phyloP scores from a whole-genome alignment of 2,888 invertebrate genomes.

The Orthosia gracilis region DNA sequence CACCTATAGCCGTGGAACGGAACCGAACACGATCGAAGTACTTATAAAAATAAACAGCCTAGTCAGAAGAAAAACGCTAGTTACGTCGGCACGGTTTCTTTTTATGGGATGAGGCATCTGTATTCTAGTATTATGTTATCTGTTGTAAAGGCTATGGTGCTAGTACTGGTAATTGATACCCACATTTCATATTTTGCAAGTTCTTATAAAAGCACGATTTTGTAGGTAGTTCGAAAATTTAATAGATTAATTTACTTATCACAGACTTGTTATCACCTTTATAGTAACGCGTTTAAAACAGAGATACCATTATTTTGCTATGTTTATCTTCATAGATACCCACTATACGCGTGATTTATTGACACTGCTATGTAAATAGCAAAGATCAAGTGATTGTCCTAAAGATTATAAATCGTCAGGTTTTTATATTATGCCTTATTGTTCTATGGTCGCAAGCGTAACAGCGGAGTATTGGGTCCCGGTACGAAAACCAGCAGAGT shows the following conservation, averaged over 20 bases:
- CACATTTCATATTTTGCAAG: background rate
- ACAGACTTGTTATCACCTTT: conserved; percentile 8
- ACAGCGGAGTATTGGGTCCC: too few species aligned
- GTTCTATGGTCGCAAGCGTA: too few species aligned
- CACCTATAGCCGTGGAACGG: too few species aligned
- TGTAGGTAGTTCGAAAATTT: background rate
- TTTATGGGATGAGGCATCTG: too few species aligned
- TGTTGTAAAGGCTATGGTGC: too few species aligned
- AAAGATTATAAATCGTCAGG: background rate
- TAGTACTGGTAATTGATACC: too few species aligned
- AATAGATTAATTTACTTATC: conserved; percentile 14
- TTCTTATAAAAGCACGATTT: background rate
- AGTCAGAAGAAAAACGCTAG: too few species aligned
- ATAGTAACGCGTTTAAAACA: conserved; percentile 20
- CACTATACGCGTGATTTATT: background rate
- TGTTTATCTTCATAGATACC: background rate
- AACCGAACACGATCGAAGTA: too few species aligned
- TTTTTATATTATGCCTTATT: background rate
- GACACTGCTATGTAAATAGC: background rate
- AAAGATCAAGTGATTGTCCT: background rate
- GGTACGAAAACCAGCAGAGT: too few species aligned
- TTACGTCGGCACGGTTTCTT: too few species aligned
- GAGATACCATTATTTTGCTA: conserved; percentile 19
- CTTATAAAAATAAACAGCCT: too few species aligned
- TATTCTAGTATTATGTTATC: too few species aligned